A percentile compares a stretch with the other conserved stretches of the same genome.
Conservation (phyloP, 1,140 invertebrate genomes). For the Cydia amplana region DNA sequence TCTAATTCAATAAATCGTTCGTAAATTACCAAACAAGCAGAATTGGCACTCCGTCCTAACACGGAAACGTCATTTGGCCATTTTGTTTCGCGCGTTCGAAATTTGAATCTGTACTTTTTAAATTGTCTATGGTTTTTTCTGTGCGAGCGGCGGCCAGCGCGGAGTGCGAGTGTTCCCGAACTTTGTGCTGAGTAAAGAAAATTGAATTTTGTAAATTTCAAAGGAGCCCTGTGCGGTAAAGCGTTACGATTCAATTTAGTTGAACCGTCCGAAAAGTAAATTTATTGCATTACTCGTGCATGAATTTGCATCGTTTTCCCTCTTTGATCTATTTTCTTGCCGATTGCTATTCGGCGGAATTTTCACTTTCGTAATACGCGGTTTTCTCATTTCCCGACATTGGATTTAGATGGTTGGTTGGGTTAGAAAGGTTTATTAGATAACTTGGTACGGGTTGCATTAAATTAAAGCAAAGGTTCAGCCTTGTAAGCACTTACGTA, state of each 20-base stretch:
- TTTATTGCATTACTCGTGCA: conserved; percentile 59
- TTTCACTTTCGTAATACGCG: conserved; percentile 28
- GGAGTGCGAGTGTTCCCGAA: conserved; percentile 21
- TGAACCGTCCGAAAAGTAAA: conserved; percentile 45
- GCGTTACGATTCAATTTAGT: conserved; percentile 63
- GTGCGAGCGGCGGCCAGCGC: conserved; percentile 15
- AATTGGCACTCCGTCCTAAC: conserved; percentile 64
- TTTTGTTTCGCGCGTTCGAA: conserved; percentile 41
- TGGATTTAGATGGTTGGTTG: conserved; percentile 26
- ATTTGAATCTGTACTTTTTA: conserved; percentile 16
- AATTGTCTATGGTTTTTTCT: conserved; percentile 20
- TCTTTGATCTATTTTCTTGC: conserved; percentile 51
- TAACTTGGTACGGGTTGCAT: background rate
- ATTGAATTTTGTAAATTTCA: conserved; percentile 61
- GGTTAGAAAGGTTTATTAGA: conserved; percentile 22
- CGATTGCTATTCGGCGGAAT: conserved; percentile 27
- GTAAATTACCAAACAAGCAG: conserved; percentile 68
- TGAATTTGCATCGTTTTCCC: conserved; percentile 43
- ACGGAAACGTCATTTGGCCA: conserved; percentile 65
- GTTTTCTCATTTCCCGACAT: conserved; percentile 28
- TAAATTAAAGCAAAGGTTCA: conserved; percentile 6
- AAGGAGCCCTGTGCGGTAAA: conserved; percentile 46
- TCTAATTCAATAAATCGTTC: conserved; percentile 73
- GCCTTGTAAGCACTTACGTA: background rate
- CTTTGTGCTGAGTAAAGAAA: conserved; percentile 52